Evolutionary conservation across 2,888 invertebrate species (phyloP).

Genomic region (Diarsia rubi): DNA sequence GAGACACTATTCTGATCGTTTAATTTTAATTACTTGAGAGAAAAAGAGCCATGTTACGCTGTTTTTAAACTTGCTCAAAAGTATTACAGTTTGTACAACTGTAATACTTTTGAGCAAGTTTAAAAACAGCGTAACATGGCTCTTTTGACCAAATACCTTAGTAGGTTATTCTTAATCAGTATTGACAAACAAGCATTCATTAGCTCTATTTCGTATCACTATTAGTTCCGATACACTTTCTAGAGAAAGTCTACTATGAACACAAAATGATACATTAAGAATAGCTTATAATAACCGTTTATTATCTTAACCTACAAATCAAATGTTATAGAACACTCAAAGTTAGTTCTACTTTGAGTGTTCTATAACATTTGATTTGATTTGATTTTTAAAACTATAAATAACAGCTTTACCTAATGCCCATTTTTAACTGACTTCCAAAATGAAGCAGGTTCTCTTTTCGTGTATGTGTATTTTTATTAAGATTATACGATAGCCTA

Average conservation of each 20-base stretch:
- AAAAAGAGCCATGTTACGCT: background rate
- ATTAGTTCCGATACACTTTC: conserved; percentile 38
- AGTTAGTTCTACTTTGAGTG: too few relatives aligned
- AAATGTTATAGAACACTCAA: background rate
- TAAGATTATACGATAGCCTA: background rate
- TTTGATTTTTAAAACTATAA: conserved; percentile 10
- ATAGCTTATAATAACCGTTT: background rate
- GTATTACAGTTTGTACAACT: background rate
- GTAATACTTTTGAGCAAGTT: background rate
- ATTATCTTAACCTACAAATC: conserved; percentile 30
- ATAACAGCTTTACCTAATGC: background rate
- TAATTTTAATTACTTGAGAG: background rate
- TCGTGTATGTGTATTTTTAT: too few relatives aligned
- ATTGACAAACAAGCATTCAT: conserved; percentile 8
- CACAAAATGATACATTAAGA: conserved; percentile 1
- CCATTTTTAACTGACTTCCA: too few relatives aligned
- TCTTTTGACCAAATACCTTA: background rate
- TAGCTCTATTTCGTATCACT: conserved; percentile 1
- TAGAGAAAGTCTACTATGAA: conserved; percentile 45
- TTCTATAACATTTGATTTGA: too few relatives aligned
- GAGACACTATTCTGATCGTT: background rate
- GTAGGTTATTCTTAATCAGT: background rate
- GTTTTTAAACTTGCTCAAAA: background rate
- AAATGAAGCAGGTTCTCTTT: too few relatives aligned
- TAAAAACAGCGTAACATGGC: background rate